Conservation (phyloP, 2,888 invertebrate species). For the Calameuta idolon region DNA sequence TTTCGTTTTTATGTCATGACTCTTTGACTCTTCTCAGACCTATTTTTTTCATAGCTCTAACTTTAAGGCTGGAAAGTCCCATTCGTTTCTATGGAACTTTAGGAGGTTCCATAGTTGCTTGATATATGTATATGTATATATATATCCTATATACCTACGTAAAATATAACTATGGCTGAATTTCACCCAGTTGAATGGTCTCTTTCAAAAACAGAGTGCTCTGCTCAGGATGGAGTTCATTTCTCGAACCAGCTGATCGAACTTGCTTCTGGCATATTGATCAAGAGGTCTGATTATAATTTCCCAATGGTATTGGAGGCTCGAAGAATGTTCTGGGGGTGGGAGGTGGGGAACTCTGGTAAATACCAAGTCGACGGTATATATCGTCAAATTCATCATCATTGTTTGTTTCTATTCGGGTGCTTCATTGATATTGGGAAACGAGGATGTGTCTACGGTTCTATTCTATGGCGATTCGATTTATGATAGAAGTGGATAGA, state of each 20-base stretch:
- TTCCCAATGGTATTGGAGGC: background rate
- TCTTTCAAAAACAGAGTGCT: background rate
- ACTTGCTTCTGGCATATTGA: conserved; percentile 17
- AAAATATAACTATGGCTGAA: background rate
- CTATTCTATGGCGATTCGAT: background rate
- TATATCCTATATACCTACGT: background rate
- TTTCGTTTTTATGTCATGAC: background rate
- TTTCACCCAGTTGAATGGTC: background rate
- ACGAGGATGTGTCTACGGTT: background rate
- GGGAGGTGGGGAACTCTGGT: background rate
- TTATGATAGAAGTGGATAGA: background rate
- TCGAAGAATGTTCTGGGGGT: background rate
- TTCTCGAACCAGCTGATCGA: background rate
- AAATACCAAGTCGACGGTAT: background rate
- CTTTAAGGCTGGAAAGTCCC: background rate
- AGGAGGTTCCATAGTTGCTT: background rate
- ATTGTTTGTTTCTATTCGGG: background rate
- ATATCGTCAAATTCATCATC: background rate
- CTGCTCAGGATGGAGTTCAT: background rate
- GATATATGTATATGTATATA: background rate
- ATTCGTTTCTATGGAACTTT: background rate
- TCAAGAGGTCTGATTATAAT: conserved; percentile 20
- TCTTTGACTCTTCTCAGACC: background rate
- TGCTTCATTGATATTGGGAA: background rate
- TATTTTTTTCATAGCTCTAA: background rate